Evolutionary conservation across 2,797 vertebrate species (phyloP), one percentile per base, ranked within the genome.

Genomic region (Sciurus vulgaris): DNA sequence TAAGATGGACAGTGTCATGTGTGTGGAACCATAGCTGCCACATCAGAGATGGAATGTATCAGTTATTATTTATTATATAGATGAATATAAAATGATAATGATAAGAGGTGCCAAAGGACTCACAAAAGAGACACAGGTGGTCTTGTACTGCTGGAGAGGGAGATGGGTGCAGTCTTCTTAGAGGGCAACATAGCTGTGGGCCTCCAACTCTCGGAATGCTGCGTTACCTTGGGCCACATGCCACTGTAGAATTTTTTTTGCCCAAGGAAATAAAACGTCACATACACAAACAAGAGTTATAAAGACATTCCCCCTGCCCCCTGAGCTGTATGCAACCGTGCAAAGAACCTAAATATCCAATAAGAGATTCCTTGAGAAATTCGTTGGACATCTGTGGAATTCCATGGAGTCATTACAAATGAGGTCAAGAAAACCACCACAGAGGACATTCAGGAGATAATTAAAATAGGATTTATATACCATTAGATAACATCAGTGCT

Each of bases 181-280:
- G 22, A 54, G 47, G 51, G 22, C 65, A 70, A 47, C 59, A 67
- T 22, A 85, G 85, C 67, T 20, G 10, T 22, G 2, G 22, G 65
- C 65, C 81, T 24, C 72, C 73, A 83, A 11, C 14, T 56, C 67
- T 85, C 74, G 56, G 79, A 86, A 95, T 7, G 22, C 47, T 79
- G 17, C n/a, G 22, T 13, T 86, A 59, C 79, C 35, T 61, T 79
- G 90, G 63, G 82, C 74, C 76, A 89, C 79, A 83, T 56, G 79
- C 65, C 51, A 86, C 2, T 17, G 12, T 9, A 63, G 69, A 18
- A 78, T 79, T 47, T 91, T 79, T 47, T 90, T 90, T 91, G 67
- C 67, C 79, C 70, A 89, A 86, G 73, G 84, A 84, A 92, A 69
- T 65, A 89, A 81, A 49, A 70, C 91, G 74, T 89, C 69, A 73